Evolutionary conservation across 2,113 vertebrate species (phyloP), one percentile per base, ranked within the genome.

Genomic region (Lathamus discolor): DNA sequence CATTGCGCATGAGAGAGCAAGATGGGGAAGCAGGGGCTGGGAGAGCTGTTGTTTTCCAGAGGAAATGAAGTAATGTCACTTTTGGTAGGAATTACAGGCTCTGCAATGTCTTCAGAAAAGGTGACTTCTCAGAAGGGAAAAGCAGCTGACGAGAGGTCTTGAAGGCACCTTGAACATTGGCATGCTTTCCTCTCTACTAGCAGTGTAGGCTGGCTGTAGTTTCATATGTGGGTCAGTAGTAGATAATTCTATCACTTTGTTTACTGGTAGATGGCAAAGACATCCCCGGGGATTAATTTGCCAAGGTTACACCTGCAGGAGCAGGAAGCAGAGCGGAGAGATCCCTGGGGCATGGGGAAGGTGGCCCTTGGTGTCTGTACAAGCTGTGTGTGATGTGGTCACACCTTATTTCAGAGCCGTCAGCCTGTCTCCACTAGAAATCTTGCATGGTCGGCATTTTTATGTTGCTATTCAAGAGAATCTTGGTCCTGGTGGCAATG

Each of bases 51-150:
- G 95, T 96, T 97, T 96, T 97, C 89, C 75, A 95, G 93, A 97
- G 96, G 96, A 97, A 98, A 95, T 96, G 96, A 97, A 95, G 94
- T 97, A 70, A 97, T 96, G 95, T 94, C 88, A 96, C 75, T 95
- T 96, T 86, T 76, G 80, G 46, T 93, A 76, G 83, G 73, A 94
- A 78, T 82, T 94, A 37, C n/a, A 81, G 73, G 33, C 51, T 87
- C 95, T 90, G 46, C 41, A 74, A 8, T 5, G 4, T 81, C 96
- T 97, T 95, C 87, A 96, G 86, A 89, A 88, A 95, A 88, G 67
- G 61, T 96, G 82, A 88, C 15, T 80, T 16, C 63, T 93, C 67
- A 55, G 41, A 88, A 73, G 24, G 78, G 59, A 88, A 52, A 59
- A 90, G 12, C 67, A 83, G 87, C 84, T 73, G 74, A 54, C 1